These are phyloP conservation scores for Zaprionus kolodkinae DNA, from an alignment of 1,140 invertebrate species.

Conservation along the genomic window DNA sequence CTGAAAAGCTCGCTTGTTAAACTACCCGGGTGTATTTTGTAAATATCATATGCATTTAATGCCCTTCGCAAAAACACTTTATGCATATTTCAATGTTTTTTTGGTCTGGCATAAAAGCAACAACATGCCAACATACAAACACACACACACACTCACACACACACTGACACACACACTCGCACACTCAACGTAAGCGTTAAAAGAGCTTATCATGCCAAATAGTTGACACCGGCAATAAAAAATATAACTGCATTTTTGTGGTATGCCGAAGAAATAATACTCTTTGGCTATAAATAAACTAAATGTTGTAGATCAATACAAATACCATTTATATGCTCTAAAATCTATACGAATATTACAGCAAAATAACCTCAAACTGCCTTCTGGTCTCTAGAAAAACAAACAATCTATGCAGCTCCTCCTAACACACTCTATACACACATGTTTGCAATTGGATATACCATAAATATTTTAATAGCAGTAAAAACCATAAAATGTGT, in stretches of 20 bases:
- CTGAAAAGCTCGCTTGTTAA: conserved; percentile 17
- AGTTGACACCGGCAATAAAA: conserved; percentile 24
- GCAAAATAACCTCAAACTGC: background rate
- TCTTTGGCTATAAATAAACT: conserved; percentile 5
- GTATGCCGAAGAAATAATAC: conserved; percentile 9
- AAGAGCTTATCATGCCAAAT: conserved; percentile 58
- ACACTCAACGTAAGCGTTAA: conserved; percentile 19
- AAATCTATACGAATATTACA: background rate
- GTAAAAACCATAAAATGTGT: conserved; percentile 23
- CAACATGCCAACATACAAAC: background rate
- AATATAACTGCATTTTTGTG: conserved; percentile 2
- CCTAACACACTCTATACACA: conserved; percentile 15
- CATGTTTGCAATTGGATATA: conserved; percentile 52
- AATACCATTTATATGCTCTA: background rate
- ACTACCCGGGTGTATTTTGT: conserved; percentile 10
- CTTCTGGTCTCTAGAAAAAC: background rate
- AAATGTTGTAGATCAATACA: background rate
- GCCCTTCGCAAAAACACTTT: conserved; percentile 15
- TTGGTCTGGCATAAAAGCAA: background rate
- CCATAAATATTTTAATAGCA: conserved; percentile 68
- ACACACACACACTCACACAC: background rate
- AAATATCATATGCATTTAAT: conserved; percentile 35
- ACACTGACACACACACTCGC: background rate
- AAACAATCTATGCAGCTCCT: background rate
- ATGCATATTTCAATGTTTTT: conserved; percentile 43